Base-by-base conservation (phyloP, 2,888 invertebrate species). In the Folsomia manolachei region DNA sequence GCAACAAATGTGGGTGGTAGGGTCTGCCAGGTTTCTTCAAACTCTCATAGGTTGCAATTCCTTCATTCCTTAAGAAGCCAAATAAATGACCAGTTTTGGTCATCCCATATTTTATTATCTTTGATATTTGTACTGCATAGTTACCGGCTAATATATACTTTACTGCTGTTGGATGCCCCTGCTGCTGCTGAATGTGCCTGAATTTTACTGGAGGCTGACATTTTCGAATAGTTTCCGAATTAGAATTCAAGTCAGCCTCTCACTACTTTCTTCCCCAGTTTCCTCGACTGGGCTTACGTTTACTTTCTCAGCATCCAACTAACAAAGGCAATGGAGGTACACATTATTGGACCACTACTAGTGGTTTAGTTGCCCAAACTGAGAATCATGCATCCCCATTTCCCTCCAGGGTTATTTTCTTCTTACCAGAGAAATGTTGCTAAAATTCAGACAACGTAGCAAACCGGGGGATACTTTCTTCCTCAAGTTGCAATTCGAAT, bases 381-480 rank as follows among this genome's bases (percentile, higher is more conserved):
- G 39, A n/a, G 19, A 4, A 24, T 18, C 63, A 63, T 63, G n/a
- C 26, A 63, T 63, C 63, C 63, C 63, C 19, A 63, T 63, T 27
- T 27, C 63, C 63, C 63, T 24, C 27, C 25, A 63, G 63, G 63
- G 63, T 63, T 63, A 63, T 63, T 25, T 63, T 24, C 14, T 60
- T 19, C 7, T 24, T n/a, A n/a, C n/a, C n/a, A n/a, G n/a, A n/a
- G n/a, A n/a, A n/a, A n/a, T n/a, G n/a, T 7, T 27, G 27, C 27
- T 25, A 63, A 63, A 63, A 63, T 63, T 63, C 63, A 25, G 63
- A 27, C 14, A 63, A 27, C 63, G 63, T 63, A 63, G 63, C 39
- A 39, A 39, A 39, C 39, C 39, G 39, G 39, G n/a, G 39, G 39
- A 39, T 39, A 39, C 39, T 39, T 39, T 39, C 39, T 39, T 39